Conservation (phyloP, 2,797 vertebrate genomes). For the Margarornis squamiger region DNA sequence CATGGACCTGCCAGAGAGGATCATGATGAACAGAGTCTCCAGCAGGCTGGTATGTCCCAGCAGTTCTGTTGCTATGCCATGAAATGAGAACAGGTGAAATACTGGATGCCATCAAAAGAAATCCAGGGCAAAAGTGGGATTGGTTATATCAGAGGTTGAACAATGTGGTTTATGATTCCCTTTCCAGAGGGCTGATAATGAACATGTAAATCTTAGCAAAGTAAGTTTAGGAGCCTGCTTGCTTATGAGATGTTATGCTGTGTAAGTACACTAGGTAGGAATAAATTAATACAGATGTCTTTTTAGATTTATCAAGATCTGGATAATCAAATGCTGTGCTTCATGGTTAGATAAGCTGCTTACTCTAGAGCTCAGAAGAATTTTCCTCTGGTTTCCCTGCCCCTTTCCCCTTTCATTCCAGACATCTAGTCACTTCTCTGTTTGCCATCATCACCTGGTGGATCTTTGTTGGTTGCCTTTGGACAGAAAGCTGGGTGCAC, state of each 20-base stretch:
- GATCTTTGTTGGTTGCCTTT: background rate
- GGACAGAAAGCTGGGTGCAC: background rate
- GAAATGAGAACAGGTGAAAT: background rate
- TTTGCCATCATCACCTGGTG: background rate
- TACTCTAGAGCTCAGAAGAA: background rate
- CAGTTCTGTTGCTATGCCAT: background rate
- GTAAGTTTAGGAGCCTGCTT: background rate
- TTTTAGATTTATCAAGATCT: background rate
- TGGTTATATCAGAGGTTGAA: background rate
- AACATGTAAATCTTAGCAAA: background rate
- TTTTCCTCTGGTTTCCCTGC: background rate
- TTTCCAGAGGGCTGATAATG: background rate
- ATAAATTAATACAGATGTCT: background rate
- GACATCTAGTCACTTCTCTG: background rate
- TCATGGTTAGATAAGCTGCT: background rate
- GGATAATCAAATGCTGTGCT: background rate
- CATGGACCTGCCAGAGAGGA: slow-evolving; percentile 96
- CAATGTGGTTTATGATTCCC: background rate
- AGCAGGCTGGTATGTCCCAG: slow-evolving; percentile 87
- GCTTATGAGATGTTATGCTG: background rate
- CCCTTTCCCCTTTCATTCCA: background rate
- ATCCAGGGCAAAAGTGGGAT: background rate
- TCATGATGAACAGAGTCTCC: slow-evolving; percentile 94
- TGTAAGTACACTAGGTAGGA: background rate
- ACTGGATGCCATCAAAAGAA: background rate